Evolutionary conservation across 2,797 vertebrate species (phyloP), one percentile per base, ranked within the genome.

Genomic region (Sebastes cheni): DNA sequence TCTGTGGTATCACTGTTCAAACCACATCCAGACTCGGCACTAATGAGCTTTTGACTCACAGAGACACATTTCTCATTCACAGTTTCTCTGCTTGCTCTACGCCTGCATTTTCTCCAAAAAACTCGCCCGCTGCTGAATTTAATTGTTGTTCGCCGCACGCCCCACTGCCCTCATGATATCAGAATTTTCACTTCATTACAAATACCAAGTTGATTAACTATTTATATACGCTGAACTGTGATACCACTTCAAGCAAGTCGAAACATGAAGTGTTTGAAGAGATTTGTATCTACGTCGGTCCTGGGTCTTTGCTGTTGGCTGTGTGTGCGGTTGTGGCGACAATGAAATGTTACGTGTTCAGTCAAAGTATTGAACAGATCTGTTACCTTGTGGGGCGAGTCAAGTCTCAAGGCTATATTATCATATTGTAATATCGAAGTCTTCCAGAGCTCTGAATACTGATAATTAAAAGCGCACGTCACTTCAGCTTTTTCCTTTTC

Each of bases 21-120:
- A 71, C 79, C 34, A 36, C 65, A 77, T 77, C 73, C 74, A 84
- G 70, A 34, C 67, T 85, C 25, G 32, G 22, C 65, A 62, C 77
- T 86, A 86, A 92, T 87, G 84, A 90, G 89, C 82, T 79, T 87
- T 86, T 22, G 77, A 82, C 78, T 88, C 75, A 3, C n/a, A 78
- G 54, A 70, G 54, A 67, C 39, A 68, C 71, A 68, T 86, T 84
- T 86, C 74, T 83, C 62, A 66, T 79, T 81, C 65, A 30, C 39
- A 22, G 55, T 74, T 80, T 78, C 52, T 79, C 55, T 29, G 59
- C 71, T 68, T 70, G 74, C 65, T 82, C 64, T n/a, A 5, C 12
- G 52, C 27, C 29, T 62, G 32, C 29, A 8, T 65, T 68, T 81
- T 68, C 13, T 58, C 58, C 29, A n/a, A 58, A 70, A 50, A 50